Conservation (phyloP, 2,113 vertebrate species). For the Pogonocichla stellata region DNA sequence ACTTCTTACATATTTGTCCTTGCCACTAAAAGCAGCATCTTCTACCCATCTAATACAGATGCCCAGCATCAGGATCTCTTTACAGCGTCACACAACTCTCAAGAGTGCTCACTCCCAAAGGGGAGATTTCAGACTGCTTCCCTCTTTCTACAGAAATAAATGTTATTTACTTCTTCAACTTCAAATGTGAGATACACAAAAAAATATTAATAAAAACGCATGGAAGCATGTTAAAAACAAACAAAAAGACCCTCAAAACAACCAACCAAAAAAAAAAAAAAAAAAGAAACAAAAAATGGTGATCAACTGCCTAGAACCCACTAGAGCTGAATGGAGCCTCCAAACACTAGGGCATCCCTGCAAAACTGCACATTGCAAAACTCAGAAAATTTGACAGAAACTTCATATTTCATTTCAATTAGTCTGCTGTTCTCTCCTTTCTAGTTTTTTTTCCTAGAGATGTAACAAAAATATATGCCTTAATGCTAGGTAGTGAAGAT, state of each 20-base stretch:
- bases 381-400: neutral
- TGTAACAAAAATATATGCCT: neutral
- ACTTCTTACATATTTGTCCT: neutral
- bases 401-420: neutral
- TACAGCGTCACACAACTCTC: neutral
- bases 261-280: neutral
- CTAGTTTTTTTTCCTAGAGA: neutral
- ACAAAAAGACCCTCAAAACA: neutral
- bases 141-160: neutral
- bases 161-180: neutral
- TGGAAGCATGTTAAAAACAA: neutral
- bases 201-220: neutral
- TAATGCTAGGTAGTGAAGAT: neutral
- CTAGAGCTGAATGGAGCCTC: neutral
- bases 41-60: accelerated
- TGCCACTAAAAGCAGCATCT: neutral
- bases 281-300: neutral
- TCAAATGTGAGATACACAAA: accelerated
- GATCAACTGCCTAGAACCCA: neutral
- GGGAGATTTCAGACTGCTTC: neutral
- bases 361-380: neutral
- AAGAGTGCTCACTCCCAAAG: neutral
- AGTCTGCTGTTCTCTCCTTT: neutral
- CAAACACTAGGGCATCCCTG: neutral
- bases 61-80: neutral